Evolutionary conservation across 2,888 invertebrate species (phyloP).

Genomic region (Morinoia aosen): DNA sequence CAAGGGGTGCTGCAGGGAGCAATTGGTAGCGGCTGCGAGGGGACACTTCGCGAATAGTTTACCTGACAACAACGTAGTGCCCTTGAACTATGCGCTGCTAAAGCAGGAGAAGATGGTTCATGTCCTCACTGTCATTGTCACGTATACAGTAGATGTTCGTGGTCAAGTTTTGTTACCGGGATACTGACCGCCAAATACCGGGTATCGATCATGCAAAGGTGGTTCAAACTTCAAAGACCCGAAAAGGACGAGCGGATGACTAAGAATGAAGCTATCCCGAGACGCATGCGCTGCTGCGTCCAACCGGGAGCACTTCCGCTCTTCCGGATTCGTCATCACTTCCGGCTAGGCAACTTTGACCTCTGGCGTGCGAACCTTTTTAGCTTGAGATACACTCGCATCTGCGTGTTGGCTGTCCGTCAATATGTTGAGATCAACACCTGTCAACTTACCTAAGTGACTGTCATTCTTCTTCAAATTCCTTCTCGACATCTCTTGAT

Average conservation of each 20-base stretch:
- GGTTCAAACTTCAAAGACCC: conserved; percentile 26
- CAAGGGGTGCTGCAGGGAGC: background rate
- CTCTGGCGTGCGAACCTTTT: background rate
- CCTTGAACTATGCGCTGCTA: background rate
- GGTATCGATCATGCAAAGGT: background rate
- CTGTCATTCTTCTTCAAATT: background rate
- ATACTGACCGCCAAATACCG: background rate
- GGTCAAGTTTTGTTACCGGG: background rate
- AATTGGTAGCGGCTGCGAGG: background rate
- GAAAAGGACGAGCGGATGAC: conserved; percentile 16
- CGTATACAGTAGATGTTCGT: too few species aligned
- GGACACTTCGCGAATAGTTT: background rate
- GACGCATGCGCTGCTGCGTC: background rate
- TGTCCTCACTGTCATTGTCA: too few species aligned
- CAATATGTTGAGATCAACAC: background rate
- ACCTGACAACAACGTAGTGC: conserved; percentile 18
- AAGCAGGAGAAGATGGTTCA: too few species aligned
- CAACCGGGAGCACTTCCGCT: conserved; percentile 23
- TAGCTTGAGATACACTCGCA: background rate
- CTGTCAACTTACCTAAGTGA: background rate
- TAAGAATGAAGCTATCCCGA: background rate
- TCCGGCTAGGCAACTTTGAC: conserved; percentile 36
- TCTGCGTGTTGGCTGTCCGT: background rate
- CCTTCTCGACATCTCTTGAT: background rate
- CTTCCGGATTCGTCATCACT: conserved; percentile 52